These are phyloP conservation scores for Litocranius walleri DNA, from an alignment of 2,113 vertebrate genomes.

Conservation along the genomic window DNA sequence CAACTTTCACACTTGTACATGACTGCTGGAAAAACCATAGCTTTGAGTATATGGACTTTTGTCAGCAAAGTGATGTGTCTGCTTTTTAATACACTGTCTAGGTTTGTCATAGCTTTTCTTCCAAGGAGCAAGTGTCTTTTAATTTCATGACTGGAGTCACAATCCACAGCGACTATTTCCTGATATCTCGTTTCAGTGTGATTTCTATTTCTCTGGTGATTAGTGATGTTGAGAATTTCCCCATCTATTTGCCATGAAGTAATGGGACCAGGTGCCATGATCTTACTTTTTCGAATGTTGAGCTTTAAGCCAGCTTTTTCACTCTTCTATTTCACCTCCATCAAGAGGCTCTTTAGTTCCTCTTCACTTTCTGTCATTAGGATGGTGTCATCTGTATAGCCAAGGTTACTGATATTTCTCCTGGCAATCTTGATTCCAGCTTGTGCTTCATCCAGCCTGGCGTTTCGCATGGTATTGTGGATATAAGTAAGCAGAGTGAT, in stretches of 20 bases:
- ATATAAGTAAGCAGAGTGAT: neutral
- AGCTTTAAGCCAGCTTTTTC: neutral
- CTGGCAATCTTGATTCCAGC: neutral
- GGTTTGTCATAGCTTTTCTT: neutral
- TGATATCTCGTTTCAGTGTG: neutral
- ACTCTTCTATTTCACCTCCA: neutral
- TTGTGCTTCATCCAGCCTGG: neutral
- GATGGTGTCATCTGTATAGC: neutral
- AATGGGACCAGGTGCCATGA: neutral
- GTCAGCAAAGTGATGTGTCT: neutral
- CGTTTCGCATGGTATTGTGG: accelerated
- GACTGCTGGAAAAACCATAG: neutral
- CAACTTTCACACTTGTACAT: neutral
- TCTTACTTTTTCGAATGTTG: neutral
- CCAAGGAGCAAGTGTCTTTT: neutral
- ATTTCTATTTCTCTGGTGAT: neutral
- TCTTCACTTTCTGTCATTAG: neutral
- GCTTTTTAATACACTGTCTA: neutral
- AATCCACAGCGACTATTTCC: neutral
- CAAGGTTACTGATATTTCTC: neutral
- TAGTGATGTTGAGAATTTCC: neutral
- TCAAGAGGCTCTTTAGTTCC: neutral
- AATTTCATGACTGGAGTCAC: neutral
- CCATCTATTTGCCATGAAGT: neutral
- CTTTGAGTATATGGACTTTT: neutral